Percentiles rank a stretch among this genome's conserved stretches.
Evolutionary conservation across 2,113 vertebrate species (phyloP).

Genomic region (Neoarius graeffei): DNA sequence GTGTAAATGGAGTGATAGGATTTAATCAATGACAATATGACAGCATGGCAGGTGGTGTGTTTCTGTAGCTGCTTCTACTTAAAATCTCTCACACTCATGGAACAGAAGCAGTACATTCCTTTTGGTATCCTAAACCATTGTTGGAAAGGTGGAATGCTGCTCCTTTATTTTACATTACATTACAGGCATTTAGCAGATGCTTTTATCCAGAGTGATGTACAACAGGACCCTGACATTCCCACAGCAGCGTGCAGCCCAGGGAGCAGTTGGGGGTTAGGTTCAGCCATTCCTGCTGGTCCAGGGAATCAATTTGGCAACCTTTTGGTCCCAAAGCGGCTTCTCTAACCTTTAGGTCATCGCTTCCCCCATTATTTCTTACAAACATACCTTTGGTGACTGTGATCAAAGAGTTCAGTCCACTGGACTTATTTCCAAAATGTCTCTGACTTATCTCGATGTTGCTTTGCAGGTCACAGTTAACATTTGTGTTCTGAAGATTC

Average conservation of each 20-base stretch:
- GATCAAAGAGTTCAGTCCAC: too few species aligned
- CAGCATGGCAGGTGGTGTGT: conserved; percentile 12
- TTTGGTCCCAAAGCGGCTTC: too few species aligned
- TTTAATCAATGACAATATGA: conserved; percentile 15
- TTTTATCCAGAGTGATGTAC: too few species aligned
- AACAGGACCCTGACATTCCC: too few species aligned
- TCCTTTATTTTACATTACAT: background rate
- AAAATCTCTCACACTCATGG: background rate
- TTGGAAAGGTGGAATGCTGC: background rate
- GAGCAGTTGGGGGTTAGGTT: too few species aligned
- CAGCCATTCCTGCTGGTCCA: too few species aligned
- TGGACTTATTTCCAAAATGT: background rate
- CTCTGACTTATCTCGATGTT: background rate
- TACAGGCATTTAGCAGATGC: too few species aligned
- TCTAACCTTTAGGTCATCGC: too few species aligned
- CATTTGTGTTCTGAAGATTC: background rate
- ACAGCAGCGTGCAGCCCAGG: too few species aligned
- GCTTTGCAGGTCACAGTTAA: background rate
- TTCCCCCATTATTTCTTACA: too few species aligned
- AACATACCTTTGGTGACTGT: too few species aligned
- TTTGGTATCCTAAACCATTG: background rate
- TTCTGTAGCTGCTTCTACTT: background rate
- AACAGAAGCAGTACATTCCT: background rate
- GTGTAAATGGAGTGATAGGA: conserved; percentile 6
- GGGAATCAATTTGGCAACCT: too few species aligned